Conservation (phyloP, 2,888 invertebrate species). For the Pseudococcus jackbeardsleyi region DNA sequence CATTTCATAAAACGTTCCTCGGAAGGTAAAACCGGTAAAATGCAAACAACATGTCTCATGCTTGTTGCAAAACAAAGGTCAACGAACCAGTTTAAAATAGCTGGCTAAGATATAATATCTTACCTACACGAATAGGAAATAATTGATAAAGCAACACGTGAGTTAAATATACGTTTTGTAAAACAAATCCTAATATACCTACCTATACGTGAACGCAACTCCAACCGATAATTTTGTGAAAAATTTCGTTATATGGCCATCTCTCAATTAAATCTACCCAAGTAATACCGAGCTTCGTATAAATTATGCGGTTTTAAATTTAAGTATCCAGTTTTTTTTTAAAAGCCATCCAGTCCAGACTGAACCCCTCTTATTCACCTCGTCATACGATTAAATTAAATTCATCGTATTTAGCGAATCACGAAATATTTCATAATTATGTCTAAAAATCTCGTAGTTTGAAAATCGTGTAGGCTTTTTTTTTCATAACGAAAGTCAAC, state of each 20-base stretch:
- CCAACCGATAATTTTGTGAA: not conserved
- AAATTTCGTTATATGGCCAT: not conserved
- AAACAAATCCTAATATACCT: not conserved
- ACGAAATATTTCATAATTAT: too few species aligned
- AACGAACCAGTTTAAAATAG: constrained; percentile 35
- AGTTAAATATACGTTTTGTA: constrained; percentile 9
- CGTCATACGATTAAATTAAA: not conserved
- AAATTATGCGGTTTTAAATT: not conserved
- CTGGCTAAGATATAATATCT: constrained; percentile 33
- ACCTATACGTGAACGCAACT: too few species aligned
- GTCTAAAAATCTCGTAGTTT: too few species aligned
- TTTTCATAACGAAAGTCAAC: not conserved
- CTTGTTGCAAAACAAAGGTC: constrained; percentile 38
- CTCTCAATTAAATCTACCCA: not conserved
- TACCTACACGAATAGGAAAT: constrained; percentile 19
- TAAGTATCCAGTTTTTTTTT: not conserved
- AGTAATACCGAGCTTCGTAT: not conserved
- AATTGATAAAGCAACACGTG: constrained; percentile 43
- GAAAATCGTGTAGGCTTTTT: not conserved
- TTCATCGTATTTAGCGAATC: too few species aligned
- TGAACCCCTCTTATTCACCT: not conserved
- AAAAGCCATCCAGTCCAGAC: not conserved
- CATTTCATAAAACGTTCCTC: constrained; percentile 25
- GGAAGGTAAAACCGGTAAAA: constrained; percentile 24
- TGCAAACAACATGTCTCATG: constrained; percentile 15